Conservation (phyloP, 2,113 vertebrate genomes). For the Nyctibius bracteatus region DNA sequence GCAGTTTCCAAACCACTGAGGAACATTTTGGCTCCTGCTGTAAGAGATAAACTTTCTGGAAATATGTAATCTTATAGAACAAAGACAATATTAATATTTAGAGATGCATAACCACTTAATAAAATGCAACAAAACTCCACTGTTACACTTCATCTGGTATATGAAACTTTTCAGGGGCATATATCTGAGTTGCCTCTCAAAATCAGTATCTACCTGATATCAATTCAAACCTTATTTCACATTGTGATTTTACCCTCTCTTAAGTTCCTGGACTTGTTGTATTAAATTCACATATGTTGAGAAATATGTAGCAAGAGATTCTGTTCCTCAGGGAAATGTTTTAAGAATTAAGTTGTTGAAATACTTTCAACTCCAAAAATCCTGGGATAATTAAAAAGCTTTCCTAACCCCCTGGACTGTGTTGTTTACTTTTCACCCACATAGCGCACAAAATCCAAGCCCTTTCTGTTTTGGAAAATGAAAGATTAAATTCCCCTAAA, state of each 20-base stretch:
- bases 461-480: not conserved
- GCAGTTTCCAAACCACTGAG: not conserved
- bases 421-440: not conserved
- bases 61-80: not conserved
- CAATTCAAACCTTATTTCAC: not conserved
- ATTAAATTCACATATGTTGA: rapidly evolving
- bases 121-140: not conserved
- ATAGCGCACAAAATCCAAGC: not conserved
- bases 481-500: not conserved
- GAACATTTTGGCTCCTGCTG: not conserved
- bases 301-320: not conserved
- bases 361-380: not conserved
- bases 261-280: not conserved
- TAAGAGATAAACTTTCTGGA: not conserved
- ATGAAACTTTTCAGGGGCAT: not conserved
- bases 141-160: not conserved
- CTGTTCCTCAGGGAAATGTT: not conserved
- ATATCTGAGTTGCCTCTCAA: not conserved
- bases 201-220: not conserved
- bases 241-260: not conserved
- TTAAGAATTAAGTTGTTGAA: not conserved
- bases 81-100: not conserved
- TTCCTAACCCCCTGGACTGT: not conserved
- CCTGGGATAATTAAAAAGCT: not conserved
- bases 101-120: not conserved